A percentile compares a stretch with the other conserved stretches of the same genome.
These are phyloP conservation scores for Leptothorax acervorum DNA, from an alignment of 2,888 invertebrate species.

Conservation along the genomic window DNA sequence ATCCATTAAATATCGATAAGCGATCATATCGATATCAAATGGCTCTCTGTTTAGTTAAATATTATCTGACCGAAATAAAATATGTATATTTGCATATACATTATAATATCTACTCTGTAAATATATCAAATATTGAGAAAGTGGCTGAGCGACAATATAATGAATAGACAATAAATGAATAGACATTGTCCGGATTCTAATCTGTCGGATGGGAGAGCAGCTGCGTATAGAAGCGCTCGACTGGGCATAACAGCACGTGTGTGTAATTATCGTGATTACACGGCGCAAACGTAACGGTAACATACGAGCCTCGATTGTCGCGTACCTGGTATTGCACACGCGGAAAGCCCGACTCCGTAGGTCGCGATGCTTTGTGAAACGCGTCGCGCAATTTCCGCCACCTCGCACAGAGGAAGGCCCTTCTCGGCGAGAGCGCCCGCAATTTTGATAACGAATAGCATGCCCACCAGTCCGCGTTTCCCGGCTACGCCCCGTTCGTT, in stretches of 20 bases:
- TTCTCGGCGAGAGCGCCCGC: conserved; percentile 84
- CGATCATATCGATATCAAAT: no score
- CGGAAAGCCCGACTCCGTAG: conserved; percentile 89
- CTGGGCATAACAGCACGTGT: background rate
- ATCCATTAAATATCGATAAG: no score
- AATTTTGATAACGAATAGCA: conserved; percentile 81
- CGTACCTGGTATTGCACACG: conserved; percentile 90
- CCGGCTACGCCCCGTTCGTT: conserved; percentile 84
- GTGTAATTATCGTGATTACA: background rate
- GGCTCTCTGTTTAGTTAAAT: no score
- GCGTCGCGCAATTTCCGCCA: conserved; percentile 83
- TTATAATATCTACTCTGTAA: no score
- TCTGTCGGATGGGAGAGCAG: background rate
- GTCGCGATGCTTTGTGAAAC: conserved; percentile 89
- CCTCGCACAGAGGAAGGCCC: conserved; percentile 86
- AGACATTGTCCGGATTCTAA: background rate
- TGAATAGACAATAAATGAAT: background rate
- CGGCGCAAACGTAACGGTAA: background rate
- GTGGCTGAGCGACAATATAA: background rate
- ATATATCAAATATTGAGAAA: background rate
- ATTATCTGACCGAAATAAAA: no score
- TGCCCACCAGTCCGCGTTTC: conserved; percentile 85
- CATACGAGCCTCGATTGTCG: background rate
- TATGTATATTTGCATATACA: no score
- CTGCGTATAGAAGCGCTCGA: background rate